phyloP scores from a whole-genome alignment of 2,113 vertebrate species.

The Perognathus longimembris region DNA sequence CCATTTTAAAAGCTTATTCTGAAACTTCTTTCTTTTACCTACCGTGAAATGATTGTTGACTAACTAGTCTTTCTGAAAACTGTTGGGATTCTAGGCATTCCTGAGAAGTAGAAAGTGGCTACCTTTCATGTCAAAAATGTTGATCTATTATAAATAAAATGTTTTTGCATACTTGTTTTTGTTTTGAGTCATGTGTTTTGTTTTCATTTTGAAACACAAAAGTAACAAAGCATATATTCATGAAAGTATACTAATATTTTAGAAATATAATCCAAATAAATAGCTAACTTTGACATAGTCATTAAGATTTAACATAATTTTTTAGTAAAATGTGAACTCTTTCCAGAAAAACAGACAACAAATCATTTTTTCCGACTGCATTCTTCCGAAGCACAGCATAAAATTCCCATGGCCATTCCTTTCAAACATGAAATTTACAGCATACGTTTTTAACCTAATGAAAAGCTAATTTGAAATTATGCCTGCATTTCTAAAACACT shows the following conservation, averaged over 20 bases:
- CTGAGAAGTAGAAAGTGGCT: constrained; percentile 87
- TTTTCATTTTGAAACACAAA: constrained; percentile 74
- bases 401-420: background rate
- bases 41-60: constrained; percentile 59
- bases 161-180: constrained; percentile 85
- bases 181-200: constrained; percentile 75
- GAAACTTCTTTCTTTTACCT: constrained; percentile 66
- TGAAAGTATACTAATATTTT: constrained; percentile 51
- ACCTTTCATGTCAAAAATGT: constrained; percentile 86
- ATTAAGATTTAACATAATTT: background rate
- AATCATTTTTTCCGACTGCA: background rate
- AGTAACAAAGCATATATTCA: constrained; percentile 39
- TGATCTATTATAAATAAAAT: constrained; percentile 89
- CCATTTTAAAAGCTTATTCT: constrained; percentile 61
- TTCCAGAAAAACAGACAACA: background rate
- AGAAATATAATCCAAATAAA: constrained; percentile 44
- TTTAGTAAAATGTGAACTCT: constrained; percentile 37
- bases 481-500: background rate
- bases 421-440: background rate
- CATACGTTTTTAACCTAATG: background rate
- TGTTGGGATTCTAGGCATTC: constrained; percentile 86
- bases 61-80: constrained; percentile 81
- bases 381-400: constrained; percentile 40
- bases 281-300: constrained; percentile 29
- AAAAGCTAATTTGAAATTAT: constrained; percentile 44